Percentiles rank a stretch among this genome's conserved stretches.
Conservation (phyloP, 2,888 invertebrate genomes). For the Xanthia togata region DNA sequence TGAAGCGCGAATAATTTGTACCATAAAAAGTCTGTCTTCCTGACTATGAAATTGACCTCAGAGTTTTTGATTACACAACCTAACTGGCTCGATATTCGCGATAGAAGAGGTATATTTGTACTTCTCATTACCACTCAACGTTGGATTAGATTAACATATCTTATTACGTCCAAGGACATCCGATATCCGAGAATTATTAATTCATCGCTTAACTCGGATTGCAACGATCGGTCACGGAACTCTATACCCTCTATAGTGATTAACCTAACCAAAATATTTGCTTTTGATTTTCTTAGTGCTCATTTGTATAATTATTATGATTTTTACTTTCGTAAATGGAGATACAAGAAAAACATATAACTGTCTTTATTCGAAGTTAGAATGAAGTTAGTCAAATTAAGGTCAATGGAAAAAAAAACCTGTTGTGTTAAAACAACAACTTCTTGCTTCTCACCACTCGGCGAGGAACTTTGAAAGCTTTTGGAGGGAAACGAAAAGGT, state of each 20-base stretch:
- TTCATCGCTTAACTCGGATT: slow-evolving; percentile 46
- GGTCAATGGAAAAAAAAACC: not conserved
- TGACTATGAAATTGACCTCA: not conserved
- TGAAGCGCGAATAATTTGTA: not conserved
- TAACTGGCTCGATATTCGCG: slow-evolving; percentile 7
- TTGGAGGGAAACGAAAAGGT: no score
- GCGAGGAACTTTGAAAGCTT: no score
- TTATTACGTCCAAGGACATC: slow-evolving; percentile 15
- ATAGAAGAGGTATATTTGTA: slow-evolving; percentile 14
- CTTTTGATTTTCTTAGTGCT: not conserved
- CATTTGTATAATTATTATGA: no score
- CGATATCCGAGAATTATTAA: slow-evolving; percentile 52
- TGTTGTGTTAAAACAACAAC: not conserved
- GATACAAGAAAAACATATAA: no score
- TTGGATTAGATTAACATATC: slow-evolving; percentile 29
- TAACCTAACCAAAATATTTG: not conserved
- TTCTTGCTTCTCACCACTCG: no score
- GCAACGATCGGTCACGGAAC: slow-evolving; percentile 20
- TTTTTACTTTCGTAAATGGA: not conserved
- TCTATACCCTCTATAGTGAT: not conserved
- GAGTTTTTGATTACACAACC: not conserved
- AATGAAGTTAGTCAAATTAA: not conserved
- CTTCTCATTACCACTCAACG: slow-evolving; percentile 37
- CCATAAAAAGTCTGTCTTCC: not conserved
- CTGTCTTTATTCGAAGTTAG: not conserved